These are phyloP conservation scores for Drosophila putrida DNA, from an alignment of 2,888 invertebrate species.

Conservation along the genomic window DNA sequence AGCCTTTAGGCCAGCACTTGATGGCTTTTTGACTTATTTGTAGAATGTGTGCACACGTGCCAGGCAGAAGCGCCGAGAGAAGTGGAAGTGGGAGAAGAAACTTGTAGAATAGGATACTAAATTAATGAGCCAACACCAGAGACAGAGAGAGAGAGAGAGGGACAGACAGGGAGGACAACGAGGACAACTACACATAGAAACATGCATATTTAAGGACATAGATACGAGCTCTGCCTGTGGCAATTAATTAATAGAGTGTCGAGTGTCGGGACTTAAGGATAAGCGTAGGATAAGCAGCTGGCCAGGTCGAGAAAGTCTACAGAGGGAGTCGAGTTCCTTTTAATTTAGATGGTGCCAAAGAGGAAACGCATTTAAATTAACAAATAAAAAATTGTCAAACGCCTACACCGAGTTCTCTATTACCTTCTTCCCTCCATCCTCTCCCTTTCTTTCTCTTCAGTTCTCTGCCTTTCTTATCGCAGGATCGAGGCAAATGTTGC, in stretches of 20 bases:
- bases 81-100: constrained; percentile 1
- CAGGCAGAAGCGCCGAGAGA: constrained; percentile 24
- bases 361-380: constrained; percentile 68
- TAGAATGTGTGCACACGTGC: constrained; percentile 51
- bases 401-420: constrained; percentile 21
- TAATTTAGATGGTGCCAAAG: constrained; percentile 16
- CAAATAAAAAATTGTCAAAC: constrained; percentile 48
- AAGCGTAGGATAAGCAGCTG: constrained; percentile 63
- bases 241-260: constrained; percentile 76
- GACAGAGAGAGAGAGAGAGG: constrained; percentile 6
- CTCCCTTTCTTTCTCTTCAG: background rate
- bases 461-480: constrained; percentile 45
- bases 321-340: background rate
- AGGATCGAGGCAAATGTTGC: constrained; percentile 72
- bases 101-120: constrained; percentile 34
- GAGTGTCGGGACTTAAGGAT: constrained; percentile 44
- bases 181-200: background rate
- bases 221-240: constrained; percentile 16
- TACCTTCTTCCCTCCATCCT: constrained; percentile 31
- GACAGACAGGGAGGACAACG: background rate
- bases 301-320: background rate
- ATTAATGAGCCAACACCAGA: constrained; percentile 68
- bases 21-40: constrained; percentile 25
- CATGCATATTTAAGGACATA: constrained; percentile 15
- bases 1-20: constrained; percentile 22